Percentiles rank a stretch among this genome's conserved stretches.
These are phyloP conservation scores for Passer montanus DNA, from an alignment of 2,113 vertebrate species.

Conservation along the genomic window DNA sequence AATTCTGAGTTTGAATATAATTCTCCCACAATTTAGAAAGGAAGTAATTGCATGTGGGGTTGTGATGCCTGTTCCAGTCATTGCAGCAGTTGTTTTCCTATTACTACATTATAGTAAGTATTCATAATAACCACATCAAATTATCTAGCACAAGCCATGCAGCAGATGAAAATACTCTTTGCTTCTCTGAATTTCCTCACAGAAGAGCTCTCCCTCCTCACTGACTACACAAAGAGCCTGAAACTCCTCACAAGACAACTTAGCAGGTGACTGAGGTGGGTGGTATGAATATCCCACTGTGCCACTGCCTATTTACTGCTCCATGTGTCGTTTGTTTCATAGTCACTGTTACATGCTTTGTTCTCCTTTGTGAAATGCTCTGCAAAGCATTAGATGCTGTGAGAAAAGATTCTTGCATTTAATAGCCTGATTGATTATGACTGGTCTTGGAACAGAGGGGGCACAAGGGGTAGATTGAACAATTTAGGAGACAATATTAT, in stretches of 20 bases:
- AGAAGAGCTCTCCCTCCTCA: not conserved
- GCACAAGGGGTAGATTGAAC: not conserved
- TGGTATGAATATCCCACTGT: not conserved
- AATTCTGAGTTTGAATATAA: not conserved
- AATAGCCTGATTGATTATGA: not conserved
- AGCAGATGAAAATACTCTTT: not conserved
- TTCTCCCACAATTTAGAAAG: not conserved
- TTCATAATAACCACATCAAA: not conserved
- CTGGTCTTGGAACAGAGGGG: not conserved
- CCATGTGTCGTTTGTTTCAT: not conserved
- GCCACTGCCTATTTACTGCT: not conserved
- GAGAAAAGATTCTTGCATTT: not conserved
- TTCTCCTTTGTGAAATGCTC: not conserved
- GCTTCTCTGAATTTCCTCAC: not conserved
- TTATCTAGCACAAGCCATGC: not conserved
- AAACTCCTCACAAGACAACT: not conserved
- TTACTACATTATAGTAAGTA: not conserved
- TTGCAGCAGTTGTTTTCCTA: not conserved
- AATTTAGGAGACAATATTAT: not conserved
- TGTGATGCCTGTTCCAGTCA: not conserved
- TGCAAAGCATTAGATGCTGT: not conserved
- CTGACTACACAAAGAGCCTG: not conserved
- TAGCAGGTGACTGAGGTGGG: not conserved
- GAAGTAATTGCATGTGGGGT: not conserved
- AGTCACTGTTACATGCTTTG: not conserved